phyloP scores from a whole-genome alignment of 2,797 vertebrate genomes.

The Aldrovandia affinis region DNA sequence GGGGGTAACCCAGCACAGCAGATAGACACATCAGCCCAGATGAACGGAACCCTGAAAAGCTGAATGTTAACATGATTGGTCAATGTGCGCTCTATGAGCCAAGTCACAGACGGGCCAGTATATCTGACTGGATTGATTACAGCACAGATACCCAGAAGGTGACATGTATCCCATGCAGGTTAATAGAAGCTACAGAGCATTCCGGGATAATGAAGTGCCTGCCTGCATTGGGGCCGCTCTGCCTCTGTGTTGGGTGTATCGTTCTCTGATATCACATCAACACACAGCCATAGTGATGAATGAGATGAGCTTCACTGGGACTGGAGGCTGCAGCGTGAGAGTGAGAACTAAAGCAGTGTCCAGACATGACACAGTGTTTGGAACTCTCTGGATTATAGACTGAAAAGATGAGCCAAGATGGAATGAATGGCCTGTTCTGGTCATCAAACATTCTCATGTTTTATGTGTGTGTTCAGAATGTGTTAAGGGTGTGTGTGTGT shows the following conservation, averaged over 20 bases:
- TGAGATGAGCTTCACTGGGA: background rate
- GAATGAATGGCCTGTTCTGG: too few species aligned
- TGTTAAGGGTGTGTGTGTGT: too few species aligned
- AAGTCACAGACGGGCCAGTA: background rate
- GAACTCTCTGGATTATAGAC: background rate
- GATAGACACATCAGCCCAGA: background rate
- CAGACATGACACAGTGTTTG: background rate
- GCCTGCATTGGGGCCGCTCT: background rate
- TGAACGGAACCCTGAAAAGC: background rate
- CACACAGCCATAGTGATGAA: background rate
- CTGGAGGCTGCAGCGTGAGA: background rate
- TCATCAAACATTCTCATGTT: too few species aligned
- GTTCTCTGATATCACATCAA: background rate
- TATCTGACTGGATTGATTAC: background rate
- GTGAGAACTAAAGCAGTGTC: background rate
- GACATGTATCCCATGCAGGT: background rate
- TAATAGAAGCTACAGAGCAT: background rate
- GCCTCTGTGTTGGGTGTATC: background rate
- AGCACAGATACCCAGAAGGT: background rate
- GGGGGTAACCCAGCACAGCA: background rate
- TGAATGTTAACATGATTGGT: background rate
- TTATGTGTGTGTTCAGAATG: background rate
- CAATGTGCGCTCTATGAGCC: background rate
- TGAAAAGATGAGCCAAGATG: background rate
- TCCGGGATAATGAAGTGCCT: background rate